Base-by-base conservation (phyloP, 2,888 invertebrate species). In the Macropis europaea region DNA sequence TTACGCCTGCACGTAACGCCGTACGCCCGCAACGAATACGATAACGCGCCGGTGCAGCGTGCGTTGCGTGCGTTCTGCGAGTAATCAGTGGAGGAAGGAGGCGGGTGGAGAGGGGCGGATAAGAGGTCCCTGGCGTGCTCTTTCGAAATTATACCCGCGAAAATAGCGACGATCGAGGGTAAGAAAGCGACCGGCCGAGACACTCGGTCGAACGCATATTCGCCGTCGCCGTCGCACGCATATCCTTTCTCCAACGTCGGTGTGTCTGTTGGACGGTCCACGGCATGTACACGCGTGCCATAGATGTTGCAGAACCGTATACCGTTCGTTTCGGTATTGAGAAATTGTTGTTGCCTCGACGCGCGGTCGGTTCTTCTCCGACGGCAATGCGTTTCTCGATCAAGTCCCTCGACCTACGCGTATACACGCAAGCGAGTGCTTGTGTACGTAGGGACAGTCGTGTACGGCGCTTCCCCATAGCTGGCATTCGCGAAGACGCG, bases 141-240 rank as follows among this genome's bases (percentile, higher is more conserved):
- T 60, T 74, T 71, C 66, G 32, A 81, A 83, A 82, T 83, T 83
- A 67, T 50, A 66, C 61, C 72, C 67, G 81, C 73, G 66, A 77
- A 81, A 73, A 69, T 61, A 71, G 45, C 50, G 30, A 59, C 61
- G 47, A 71, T 82, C 53, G 34, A 13, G 47, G 62, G 73, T 76
- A 60, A 73, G 63, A 50, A 38, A 45, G 54, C 40, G 40, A 57
- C 32, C 24, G 64, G 67, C 66, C 47, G 45, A 54, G 59, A 47
- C 38, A 22, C 24, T 30, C 30, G 15, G 11, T 3, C 32, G 5
- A 24, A 19, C n/a, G 1, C 13, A 2, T 4, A 9, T 9, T 24
- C 2, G 1, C 24, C 7, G 1, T 2, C n/a, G 3, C 11, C 11
- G n/a, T 22, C n/a, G 1, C 17, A 0, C 9, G 2, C 24, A 2